These are phyloP conservation scores for Rhynchomys soricoides DNA, from an alignment of 2,113 vertebrate species.

Conservation along the genomic window DNA sequence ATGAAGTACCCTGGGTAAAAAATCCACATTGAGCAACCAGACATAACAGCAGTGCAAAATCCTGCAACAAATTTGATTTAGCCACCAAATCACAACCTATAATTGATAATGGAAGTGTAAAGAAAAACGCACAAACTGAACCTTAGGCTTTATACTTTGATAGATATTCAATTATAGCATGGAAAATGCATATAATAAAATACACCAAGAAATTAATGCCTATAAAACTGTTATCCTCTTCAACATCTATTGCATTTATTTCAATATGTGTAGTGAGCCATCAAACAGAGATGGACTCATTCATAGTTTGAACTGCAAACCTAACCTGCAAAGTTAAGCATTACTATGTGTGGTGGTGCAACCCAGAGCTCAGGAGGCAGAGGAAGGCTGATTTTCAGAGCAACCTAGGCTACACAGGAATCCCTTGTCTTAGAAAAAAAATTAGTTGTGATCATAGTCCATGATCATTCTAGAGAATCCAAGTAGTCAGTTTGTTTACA, in stretches of 20 bases:
- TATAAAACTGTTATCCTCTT: slow-evolving; percentile 48
- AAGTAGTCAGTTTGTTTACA: background rate
- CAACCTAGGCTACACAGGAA: background rate
- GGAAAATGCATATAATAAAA: slow-evolving; percentile 61
- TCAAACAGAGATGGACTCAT: background rate
- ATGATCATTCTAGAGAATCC: background rate
- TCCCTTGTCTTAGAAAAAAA: background rate
- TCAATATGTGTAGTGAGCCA: background rate
- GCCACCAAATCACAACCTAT: slow-evolving; percentile 28
- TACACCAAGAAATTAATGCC: slow-evolving; percentile 32
- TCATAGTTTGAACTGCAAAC: slow-evolving; percentile 33
- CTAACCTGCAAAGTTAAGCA: background rate
- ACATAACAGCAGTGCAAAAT: slow-evolving; percentile 37
- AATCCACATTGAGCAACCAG: slow-evolving; percentile 54
- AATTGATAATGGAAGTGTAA: slow-evolving; percentile 39
- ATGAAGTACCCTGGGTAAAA: slow-evolving; percentile 40
- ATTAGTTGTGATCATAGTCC: background rate
- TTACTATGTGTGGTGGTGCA: background rate
- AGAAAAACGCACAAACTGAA: slow-evolving; percentile 19
- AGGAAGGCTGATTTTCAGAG: background rate
- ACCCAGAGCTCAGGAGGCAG: background rate
- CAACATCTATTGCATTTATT: slow-evolving; percentile 8
- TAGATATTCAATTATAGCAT: slow-evolving; percentile 53
- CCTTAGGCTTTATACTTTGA: slow-evolving; percentile 1
- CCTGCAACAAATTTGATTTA: slow-evolving; percentile 66